Conservation (phyloP, 2,888 invertebrate genomes). For the Conops quadrifasciatus region DNA sequence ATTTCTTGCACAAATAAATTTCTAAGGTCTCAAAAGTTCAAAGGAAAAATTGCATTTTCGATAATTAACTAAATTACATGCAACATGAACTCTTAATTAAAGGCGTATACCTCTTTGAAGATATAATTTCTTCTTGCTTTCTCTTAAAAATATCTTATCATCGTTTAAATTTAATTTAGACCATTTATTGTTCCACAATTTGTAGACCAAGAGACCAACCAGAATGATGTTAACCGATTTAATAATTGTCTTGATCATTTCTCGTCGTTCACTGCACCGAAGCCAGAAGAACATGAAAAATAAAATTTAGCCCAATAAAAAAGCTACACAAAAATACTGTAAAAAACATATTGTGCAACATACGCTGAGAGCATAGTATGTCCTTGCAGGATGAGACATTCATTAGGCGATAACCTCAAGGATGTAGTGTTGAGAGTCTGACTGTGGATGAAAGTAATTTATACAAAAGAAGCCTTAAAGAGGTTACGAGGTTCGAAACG, state of each 20-base stretch:
- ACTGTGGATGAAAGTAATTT: background rate
- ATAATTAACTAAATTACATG: too few relatives aligned
- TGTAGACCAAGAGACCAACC: conserved; percentile 59
- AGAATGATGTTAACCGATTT: conserved; percentile 59
- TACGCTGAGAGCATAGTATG: conserved; percentile 39
- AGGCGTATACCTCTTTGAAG: background rate
- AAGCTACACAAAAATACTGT: conserved; percentile 8
- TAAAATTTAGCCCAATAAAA: conserved; percentile 11
- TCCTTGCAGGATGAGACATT: conserved; percentile 28
- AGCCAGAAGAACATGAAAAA: conserved; percentile 2
- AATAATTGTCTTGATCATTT: conserved; percentile 54
- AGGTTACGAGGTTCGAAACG: background rate
- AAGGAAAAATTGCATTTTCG: too few relatives aligned
- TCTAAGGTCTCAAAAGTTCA: too few relatives aligned
- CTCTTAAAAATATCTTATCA: conserved; percentile 33
- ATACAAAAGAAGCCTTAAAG: background rate
- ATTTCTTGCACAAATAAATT: too few relatives aligned
- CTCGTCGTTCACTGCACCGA: conserved; percentile 53
- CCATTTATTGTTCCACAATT: conserved; percentile 63
- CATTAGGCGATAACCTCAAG: conserved; percentile 8
- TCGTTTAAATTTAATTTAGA: conserved; percentile 59
- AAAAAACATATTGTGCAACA: conserved; percentile 29
- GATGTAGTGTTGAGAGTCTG: conserved; percentile 4
- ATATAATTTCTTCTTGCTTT: background rate
- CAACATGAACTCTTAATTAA: background rate